Evolutionary conservation across 2,888 invertebrate species (phyloP), one percentile per base, ranked within the genome.

Genomic region (Plagodis pulveraria): DNA sequence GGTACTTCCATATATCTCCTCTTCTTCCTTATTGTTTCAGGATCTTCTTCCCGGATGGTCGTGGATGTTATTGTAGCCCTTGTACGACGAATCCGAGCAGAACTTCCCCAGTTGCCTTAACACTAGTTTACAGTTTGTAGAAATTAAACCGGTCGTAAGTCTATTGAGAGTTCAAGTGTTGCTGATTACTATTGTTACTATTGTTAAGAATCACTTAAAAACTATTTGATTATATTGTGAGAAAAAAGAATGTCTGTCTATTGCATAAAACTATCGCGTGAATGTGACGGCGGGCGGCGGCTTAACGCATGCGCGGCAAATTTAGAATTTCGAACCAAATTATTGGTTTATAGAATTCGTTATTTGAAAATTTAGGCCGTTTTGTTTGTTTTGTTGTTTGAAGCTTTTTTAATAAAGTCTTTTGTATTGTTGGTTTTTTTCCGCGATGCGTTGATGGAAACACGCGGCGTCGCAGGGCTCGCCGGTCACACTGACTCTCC

Each of bases 401-500:
- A 22, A 22, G 22, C 22, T 22, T 22, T 22, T 66, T 69, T 69
- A 70, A 34, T 43, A 54, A 46, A 56, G 45, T 64, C 62, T 74
- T 71, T 70, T 66, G 69, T 74, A 67, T 71, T 35, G 74, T 54
- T 63, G 48, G n/a, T 68, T n/a, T 62, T 77, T 83, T 84, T 78
- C 78, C 89, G 89, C 86, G 87, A 76, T 87, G 91, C 92, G 92
- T 89, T 34, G 92, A 87, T 91, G 92, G 80, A 89, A 78, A 86
- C 91, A 91, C 93, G 92, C 92, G 89, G 83, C 82, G 81, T 80
- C 86, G 78, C 76, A 84, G 86, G 90, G 86, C 89, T 83, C 89
- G 83, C 91, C 88, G 87, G 87, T 84, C 90, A 93, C 93, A 93
- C 93, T 93, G 91, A 88, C 81, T 84, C 81, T 84, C 78, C 78